Evolutionary conservation across 92 coral and sea anemone genomes (phyloP).

Genomic region (Phenganax subtilis): DNA sequence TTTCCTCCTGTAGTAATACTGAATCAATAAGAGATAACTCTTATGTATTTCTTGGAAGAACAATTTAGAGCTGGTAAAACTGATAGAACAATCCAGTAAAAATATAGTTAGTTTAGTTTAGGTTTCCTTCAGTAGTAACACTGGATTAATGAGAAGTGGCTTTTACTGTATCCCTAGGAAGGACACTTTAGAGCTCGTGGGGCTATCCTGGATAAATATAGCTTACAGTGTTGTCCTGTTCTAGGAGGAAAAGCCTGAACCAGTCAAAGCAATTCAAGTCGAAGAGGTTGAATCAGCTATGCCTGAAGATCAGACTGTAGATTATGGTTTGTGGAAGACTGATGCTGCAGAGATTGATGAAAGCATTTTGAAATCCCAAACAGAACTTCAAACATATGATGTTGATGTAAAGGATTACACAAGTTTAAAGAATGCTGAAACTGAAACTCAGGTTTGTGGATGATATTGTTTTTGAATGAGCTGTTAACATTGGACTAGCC

Average conservation of each 20-base stretch:
- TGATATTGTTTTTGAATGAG: neutral
- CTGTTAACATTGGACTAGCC: neutral
- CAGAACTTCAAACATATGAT: conserved; percentile 14
- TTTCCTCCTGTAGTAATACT: too few species aligned
- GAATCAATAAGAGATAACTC: too few species aligned
- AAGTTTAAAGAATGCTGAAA: conserved; percentile 24
- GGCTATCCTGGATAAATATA: neutral
- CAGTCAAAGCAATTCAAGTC: conserved; percentile 14
- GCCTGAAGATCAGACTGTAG: conserved; percentile 18
- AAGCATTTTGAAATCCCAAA: conserved; percentile 14
- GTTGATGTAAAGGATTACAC: conserved; percentile 29
- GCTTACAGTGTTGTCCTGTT: neutral
- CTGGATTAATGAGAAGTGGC: too few species aligned
- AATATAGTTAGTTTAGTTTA: too few species aligned
- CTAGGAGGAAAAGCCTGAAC: conserved; percentile 14
- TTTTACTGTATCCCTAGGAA: neutral
- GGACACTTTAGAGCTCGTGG: neutral
- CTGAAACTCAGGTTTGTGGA: conserved; percentile 26
- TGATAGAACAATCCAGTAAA: too few species aligned
- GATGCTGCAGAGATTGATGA: conserved; percentile 7
- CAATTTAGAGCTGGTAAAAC: too few species aligned
- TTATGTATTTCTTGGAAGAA: too few species aligned
- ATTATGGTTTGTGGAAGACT: conserved; percentile 24
- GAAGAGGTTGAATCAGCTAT: conserved; percentile 26
- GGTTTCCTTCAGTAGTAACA: too few species aligned